Evolutionary conservation across 2,888 invertebrate genomes (phyloP).

Genomic region (Acleris emargana): DNA sequence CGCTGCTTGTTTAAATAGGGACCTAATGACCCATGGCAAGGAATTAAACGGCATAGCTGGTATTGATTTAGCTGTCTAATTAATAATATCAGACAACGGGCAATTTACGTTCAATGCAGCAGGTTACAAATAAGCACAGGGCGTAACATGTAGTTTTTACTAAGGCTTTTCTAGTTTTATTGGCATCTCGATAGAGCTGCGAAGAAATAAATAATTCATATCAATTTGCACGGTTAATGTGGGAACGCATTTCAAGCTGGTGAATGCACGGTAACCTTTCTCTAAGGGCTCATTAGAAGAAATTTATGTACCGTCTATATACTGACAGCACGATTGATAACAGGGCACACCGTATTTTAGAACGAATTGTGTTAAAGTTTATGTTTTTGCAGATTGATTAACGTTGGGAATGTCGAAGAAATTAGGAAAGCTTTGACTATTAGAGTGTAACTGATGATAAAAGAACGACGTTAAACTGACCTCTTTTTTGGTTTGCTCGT

Average conservation of each 20-base stretch:
- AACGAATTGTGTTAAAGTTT: conserved; percentile 27
- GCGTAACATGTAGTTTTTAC: conserved; percentile 60
- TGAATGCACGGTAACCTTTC: conserved; percentile 64
- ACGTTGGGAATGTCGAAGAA: conserved; percentile 47
- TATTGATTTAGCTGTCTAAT: conserved; percentile 27
- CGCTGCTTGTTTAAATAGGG: too few relatives aligned
- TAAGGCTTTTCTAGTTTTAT: conserved; percentile 50
- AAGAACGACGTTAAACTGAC: conserved; percentile 70
- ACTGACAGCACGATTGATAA: conserved; percentile 42
- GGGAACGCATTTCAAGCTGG: conserved; percentile 59
- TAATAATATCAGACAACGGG: conserved; percentile 23
- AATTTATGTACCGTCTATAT: conserved; percentile 57
- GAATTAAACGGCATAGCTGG: background rate
- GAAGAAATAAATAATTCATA: conserved; percentile 66
- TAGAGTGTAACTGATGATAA: conserved; percentile 73
- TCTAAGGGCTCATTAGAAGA: conserved; percentile 63
- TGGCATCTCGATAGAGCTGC: conserved; percentile 60
- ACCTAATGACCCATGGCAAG: conserved; percentile 12
- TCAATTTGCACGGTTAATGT: conserved; percentile 70
- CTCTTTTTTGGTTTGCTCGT: conserved; percentile 82
- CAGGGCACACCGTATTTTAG: conserved; percentile 9
- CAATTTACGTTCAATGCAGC: conserved; percentile 48
- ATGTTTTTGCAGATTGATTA: conserved; percentile 46
- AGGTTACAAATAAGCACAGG: conserved; percentile 52
- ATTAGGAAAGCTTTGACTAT: conserved; percentile 64